Evolutionary conservation across 2,797 vertebrate genomes (phyloP), one percentile per base, ranked within the genome.

Genomic region (Acanthopagrus latus): DNA sequence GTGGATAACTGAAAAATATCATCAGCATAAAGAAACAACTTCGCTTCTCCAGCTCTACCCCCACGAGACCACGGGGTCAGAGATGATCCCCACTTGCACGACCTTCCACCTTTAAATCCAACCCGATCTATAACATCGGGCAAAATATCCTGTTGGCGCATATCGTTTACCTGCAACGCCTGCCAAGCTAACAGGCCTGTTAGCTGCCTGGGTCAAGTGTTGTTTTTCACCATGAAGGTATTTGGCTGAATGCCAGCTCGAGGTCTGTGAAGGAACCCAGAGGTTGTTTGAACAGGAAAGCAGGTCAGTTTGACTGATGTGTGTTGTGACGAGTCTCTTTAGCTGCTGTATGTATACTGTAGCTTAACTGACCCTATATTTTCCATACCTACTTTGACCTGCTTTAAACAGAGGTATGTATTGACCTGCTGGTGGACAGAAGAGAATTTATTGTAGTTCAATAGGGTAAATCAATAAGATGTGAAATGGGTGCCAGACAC

Each of bases 251-350:
- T 80, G 78, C 78, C 84, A 76, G 41, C 17, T 51, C 18, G 59
- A 51, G 55, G 62, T 50, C 47, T 5, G 54, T n/a, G n/a, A 78
- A 50, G 54, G 63, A 73, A 12, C 7, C 3, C 44, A 38, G 64
- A 3, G 27, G 18, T 38, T 86, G 85, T 88, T 88, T 78, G 70
- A 46, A 82, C 74, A 86, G 76, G 76, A 74, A 89, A 85, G 56
- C 54, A 62, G 84, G 74, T 78, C 81, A 82, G 64, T 67, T 38
- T 74, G 82, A 85, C 63, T 52, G 63, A 65, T 70, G 76, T 51
- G 54, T 70, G 65, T 71, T 46, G 71, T 38, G 43, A 46, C 29
- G 62, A 56, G 38, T 44, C 60, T 54, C 21, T 54, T 27, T 56
- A 38, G 56, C 51, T 71, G 74, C 58, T 47, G 18, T 43, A 58